These are phyloP conservation scores for Spinibarbus caldwelli DNA, from an alignment of 2,797 vertebrate genomes.

Conservation along the genomic window DNA sequence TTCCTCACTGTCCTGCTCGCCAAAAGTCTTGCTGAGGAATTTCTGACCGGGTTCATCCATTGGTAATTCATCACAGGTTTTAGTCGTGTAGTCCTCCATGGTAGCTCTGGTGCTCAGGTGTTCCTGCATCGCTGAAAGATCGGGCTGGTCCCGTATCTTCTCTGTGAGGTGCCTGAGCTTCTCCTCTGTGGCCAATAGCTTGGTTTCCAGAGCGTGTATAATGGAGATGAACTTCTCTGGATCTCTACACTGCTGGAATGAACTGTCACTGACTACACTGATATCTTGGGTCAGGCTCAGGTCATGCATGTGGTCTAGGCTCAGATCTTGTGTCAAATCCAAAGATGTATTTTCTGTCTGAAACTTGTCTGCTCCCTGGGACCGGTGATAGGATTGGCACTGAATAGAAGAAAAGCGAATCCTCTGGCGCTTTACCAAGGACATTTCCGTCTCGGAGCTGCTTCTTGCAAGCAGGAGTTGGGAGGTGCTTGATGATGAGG, in stretches of 20 bases:
- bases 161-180: slow-evolving; percentile 89
- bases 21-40: not conserved
- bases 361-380: slow-evolving; percentile 79
- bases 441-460: slow-evolving; percentile 76
- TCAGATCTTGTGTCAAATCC: slow-evolving; percentile 69
- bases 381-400: slow-evolving; percentile 88
- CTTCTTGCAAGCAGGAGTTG: slow-evolving; percentile 64
- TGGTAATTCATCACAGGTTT: slow-evolving; percentile 68
- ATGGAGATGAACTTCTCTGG: slow-evolving; percentile 90
- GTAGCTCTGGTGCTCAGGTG: slow-evolving; percentile 74
- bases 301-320: slow-evolving; percentile 80
- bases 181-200: slow-evolving; percentile 90
- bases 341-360: slow-evolving; percentile 77
- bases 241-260: slow-evolving; percentile 78
- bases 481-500: slow-evolving; percentile 47
- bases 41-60: slow-evolving; percentile 67
- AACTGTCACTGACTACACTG: slow-evolving; percentile 72
- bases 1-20: slow-evolving; percentile 71
- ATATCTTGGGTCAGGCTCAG: slow-evolving; percentile 79
- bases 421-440: slow-evolving; percentile 85
- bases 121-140: slow-evolving; percentile 73
- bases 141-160: slow-evolving; percentile 83
- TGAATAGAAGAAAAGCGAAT: slow-evolving; percentile 95
- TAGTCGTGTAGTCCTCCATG: slow-evolving; percentile 74
- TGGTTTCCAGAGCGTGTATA: slow-evolving; percentile 91